Conservation (phyloP, 2,113 vertebrate genomes). For the Nothobranchius furzeri region DNA sequence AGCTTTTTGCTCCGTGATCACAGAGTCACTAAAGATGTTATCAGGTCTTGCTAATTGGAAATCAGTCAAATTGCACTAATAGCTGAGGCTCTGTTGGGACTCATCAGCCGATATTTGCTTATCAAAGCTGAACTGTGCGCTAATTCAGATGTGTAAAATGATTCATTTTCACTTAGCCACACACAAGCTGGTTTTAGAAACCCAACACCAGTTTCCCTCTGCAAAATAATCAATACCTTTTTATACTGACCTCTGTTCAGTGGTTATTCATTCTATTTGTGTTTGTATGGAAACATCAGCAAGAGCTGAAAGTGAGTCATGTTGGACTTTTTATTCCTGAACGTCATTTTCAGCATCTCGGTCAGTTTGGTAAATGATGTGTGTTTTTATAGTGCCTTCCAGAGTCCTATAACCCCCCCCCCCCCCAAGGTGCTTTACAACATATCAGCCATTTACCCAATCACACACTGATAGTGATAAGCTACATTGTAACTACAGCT, state of each 20-base stretch:
- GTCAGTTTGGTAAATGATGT: no score
- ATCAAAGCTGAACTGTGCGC: conserved; percentile 49
- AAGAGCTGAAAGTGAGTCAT: not conserved
- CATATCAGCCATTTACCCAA: no score
- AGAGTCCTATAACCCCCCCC: no score
- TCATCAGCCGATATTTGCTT: conserved; percentile 61
- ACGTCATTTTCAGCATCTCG: no score
- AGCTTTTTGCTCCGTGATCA: conserved; percentile 38
- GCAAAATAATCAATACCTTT: not conserved
- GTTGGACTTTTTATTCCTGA: not conserved
- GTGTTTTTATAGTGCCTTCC: no score
- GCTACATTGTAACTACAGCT: no score
- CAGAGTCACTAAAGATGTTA: conserved; percentile 46
- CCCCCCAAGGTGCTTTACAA: no score
- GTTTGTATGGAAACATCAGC: conserved; percentile 10
- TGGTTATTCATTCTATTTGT: not conserved
- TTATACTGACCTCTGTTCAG: not conserved
- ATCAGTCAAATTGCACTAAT: conserved; percentile 62
- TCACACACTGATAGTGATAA: no score
- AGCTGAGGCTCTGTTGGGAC: conserved; percentile 49
- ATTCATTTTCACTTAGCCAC: conserved; percentile 6
- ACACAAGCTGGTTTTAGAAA: not conserved
- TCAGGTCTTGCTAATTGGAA: conserved; percentile 55
- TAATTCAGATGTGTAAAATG: conserved; percentile 44
- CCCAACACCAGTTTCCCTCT: not conserved